phyloP scores from a whole-genome alignment of 2,888 invertebrate species.

The Pemphredon lugubris region DNA sequence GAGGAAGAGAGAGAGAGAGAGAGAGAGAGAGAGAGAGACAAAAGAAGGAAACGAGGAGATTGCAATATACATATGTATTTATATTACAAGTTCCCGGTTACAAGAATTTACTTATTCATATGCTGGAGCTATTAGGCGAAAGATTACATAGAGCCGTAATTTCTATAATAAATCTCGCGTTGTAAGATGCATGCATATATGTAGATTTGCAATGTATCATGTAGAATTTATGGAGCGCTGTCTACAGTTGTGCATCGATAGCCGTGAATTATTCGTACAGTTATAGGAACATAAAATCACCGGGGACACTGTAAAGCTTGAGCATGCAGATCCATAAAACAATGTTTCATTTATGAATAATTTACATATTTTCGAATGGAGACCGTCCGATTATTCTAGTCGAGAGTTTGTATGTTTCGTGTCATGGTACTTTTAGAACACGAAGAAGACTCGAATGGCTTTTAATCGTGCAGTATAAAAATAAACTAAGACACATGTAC shows the following conservation, averaged over 20 bases:
- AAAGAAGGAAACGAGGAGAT: conserved; percentile 19
- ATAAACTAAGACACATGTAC: neutral
- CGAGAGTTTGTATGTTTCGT: conserved; percentile 7
- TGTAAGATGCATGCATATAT: too few relatives aligned
- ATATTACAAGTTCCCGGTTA: conserved; percentile 4
- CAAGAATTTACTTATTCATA: neutral
- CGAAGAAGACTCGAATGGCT: neutral
- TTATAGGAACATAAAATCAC: too few relatives aligned
- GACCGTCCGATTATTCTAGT: conserved; percentile 12
- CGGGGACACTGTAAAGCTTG: too few relatives aligned
- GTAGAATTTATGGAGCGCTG: too few relatives aligned
- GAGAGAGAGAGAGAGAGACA: conserved; percentile 23
- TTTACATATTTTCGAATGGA: conserved; percentile 26
- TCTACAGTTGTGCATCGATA: too few relatives aligned
- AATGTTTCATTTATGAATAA: conserved; percentile 14
- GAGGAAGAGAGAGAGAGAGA: neutral
- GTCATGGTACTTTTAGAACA: conserved; percentile 7
- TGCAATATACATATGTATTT: conserved; percentile 16
- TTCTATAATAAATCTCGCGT: too few relatives aligned
- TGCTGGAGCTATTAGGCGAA: neutral
- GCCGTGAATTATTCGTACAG: too few relatives aligned
- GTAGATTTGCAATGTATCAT: too few relatives aligned
- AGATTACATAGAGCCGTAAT: neutral
- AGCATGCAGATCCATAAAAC: conserved; percentile 2
- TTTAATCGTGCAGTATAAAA: conserved; percentile 1